phyloP scores from a whole-genome alignment of 2,888 invertebrate species.

The Pogonocherus hispidulus region DNA sequence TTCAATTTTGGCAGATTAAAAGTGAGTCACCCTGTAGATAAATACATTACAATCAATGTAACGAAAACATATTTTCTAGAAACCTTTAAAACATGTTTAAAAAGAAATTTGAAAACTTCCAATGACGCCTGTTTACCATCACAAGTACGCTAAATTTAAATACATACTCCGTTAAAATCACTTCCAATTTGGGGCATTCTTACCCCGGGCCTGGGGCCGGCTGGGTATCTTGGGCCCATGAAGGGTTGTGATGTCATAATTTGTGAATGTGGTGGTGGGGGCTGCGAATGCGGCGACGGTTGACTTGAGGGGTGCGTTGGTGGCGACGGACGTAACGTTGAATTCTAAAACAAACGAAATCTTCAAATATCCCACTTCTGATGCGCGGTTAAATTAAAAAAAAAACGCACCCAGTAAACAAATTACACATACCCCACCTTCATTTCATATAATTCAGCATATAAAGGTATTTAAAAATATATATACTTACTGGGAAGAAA shows the following conservation, averaged over 20 bases:
- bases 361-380: too few species aligned
- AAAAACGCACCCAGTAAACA: too few species aligned
- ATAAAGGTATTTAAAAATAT: too few species aligned
- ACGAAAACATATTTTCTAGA: too few species aligned
- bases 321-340: conserved; percentile 86
- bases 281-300: conserved; percentile 89
- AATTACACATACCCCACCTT: too few species aligned
- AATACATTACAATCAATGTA: too few species aligned
- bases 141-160: not conserved
- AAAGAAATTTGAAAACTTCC: not conserved
- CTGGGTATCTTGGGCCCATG: conserved; percentile 97
- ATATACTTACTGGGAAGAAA: conserved; percentile 91
- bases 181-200: conserved; percentile 95
- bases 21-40: too few species aligned
- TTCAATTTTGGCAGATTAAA: too few species aligned
- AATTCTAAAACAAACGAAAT: conserved; percentile 74
- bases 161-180: conserved; percentile 91
- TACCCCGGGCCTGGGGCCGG: conserved; percentile 91
- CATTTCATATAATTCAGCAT: too few species aligned
- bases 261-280: conserved; percentile 84
- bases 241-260: conserved; percentile 91
- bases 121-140: not conserved
- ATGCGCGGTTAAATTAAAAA: too few species aligned
- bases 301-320: conserved; percentile 92
- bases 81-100: too few species aligned